These are phyloP conservation scores for Polypedilum vanderplanki DNA, from an alignment of 1,140 invertebrate genomes.

Conservation along the genomic window DNA sequence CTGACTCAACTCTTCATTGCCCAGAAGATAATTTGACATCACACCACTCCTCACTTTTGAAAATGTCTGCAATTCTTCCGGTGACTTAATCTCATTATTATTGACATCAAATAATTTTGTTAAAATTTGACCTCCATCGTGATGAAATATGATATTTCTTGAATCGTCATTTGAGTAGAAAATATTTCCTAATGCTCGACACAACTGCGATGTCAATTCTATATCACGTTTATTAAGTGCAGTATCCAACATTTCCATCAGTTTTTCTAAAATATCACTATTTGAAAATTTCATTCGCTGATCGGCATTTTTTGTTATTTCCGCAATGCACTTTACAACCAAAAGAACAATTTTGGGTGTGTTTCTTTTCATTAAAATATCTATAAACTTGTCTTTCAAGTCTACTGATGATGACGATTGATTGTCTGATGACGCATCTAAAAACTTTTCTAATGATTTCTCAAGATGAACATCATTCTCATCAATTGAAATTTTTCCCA, in stretches of 20 bases:
- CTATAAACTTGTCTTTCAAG: slow-evolving; percentile 23
- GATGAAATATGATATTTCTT: slow-evolving; percentile 54
- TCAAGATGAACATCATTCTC: background rate
- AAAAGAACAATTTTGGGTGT: slow-evolving; percentile 42
- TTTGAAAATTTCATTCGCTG: slow-evolving; percentile 60
- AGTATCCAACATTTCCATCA: slow-evolving; percentile 47
- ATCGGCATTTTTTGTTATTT: slow-evolving; percentile 60
- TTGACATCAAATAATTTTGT: slow-evolving; percentile 45
- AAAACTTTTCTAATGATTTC: background rate
- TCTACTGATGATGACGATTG: background rate
- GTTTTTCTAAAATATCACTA: slow-evolving; percentile 49
- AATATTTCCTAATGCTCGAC: slow-evolving; percentile 77
- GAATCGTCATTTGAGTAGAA: slow-evolving; percentile 77
- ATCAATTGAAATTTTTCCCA: slow-evolving; percentile 10
- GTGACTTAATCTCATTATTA: slow-evolving; percentile 36
- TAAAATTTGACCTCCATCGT: slow-evolving; percentile 52
- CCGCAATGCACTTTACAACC: slow-evolving; percentile 58
- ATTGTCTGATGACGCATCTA: background rate
- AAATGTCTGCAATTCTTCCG: slow-evolving; percentile 44
- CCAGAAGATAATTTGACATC: slow-evolving; percentile 71
- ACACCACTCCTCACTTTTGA: slow-evolving; percentile 60
- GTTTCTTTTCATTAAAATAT: slow-evolving; percentile 38
- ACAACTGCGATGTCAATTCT: slow-evolving; percentile 59
- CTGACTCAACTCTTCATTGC: slow-evolving; percentile 59
- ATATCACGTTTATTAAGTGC: slow-evolving; percentile 37